These are phyloP conservation scores for Sander lucioperca DNA, from an alignment of 2,113 vertebrate species.

Conservation along the genomic window DNA sequence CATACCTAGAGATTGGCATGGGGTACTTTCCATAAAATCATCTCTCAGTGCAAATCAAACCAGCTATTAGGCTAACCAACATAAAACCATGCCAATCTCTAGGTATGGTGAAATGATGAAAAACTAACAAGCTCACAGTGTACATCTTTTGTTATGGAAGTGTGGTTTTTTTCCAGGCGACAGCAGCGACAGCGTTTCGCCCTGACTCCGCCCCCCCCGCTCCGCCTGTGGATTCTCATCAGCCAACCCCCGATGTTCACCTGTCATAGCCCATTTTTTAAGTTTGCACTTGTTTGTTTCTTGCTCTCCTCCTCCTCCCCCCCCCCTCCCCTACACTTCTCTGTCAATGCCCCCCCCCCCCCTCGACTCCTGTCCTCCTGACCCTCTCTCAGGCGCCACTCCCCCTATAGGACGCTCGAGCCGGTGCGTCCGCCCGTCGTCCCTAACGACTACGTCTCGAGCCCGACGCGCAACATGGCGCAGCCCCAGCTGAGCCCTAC, in stretches of 20 bases:
- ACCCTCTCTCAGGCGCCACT: slow-evolving; percentile 93
- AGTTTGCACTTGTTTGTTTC: slow-evolving; percentile 81
- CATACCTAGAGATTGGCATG: too few relatives aligned
- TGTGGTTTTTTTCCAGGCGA: slow-evolving; percentile 30
- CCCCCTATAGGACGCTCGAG: slow-evolving; percentile 98
- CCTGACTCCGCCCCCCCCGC: slow-evolving; percentile 20
- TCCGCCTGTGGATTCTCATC: slow-evolving; percentile 43
- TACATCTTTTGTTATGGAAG: neutral
- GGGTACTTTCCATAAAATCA: too few relatives aligned
- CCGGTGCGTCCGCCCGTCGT: slow-evolving; percentile 98
- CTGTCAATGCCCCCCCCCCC: slow-evolving; percentile 61
- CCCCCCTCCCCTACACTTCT: slow-evolving; percentile 54
- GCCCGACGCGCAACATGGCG: slow-evolving; percentile 96
- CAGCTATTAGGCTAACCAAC: too few relatives aligned
- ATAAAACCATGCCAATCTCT: too few relatives aligned
- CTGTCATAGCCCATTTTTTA: slow-evolving; percentile 76
- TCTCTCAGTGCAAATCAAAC: too few relatives aligned
- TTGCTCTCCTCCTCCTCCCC: slow-evolving; percentile 40
- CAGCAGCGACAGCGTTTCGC: neutral
- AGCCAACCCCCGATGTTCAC: slow-evolving; percentile 52
- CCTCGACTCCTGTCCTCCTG: slow-evolving; percentile 60
- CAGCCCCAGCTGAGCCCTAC: slow-evolving; percentile 96
- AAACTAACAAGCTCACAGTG: too few relatives aligned
- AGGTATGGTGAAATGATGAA: too few relatives aligned
- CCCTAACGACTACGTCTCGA: slow-evolving; percentile 99